Percentiles rank a stretch among this genome's conserved stretches.
phyloP scores from a whole-genome alignment of 2,113 vertebrate species.

The Brachyistius frenatus region DNA sequence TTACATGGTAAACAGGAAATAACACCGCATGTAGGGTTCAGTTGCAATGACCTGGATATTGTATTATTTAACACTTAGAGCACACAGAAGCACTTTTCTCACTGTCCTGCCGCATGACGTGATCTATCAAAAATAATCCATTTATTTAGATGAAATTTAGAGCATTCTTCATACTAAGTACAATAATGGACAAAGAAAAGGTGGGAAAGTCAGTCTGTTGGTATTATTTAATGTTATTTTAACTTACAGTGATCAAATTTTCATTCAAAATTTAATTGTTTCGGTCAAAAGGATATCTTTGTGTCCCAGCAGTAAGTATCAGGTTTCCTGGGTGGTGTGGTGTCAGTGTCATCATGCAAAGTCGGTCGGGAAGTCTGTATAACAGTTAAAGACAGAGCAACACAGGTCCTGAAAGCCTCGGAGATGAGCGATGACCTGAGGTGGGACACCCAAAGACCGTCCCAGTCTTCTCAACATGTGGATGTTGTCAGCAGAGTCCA shows the following conservation, averaged over 20 bases:
- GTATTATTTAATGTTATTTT: not conserved
- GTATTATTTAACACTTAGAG: conserved; percentile 65
- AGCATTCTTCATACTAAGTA: not conserved
- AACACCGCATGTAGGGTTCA: conserved; percentile 53
- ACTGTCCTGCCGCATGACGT: not conserved
- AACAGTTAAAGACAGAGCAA: conserved; percentile 42
- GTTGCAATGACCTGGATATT: conserved; percentile 74
- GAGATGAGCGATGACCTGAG: conserved; percentile 65
- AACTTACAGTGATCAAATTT: not conserved
- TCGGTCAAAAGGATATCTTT: not conserved
- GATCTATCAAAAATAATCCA: not conserved
- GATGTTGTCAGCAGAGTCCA: conserved; percentile 52
- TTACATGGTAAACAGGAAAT: conserved; percentile 79
- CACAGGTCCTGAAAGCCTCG: conserved; percentile 68
- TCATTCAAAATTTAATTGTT: not conserved
- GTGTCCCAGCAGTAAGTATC: not conserved
- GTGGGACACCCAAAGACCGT: conserved; percentile 61
- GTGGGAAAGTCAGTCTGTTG: not conserved
- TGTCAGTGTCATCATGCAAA: conserved; percentile 14
- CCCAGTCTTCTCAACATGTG: conserved; percentile 50
- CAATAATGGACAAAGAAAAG: not conserved
- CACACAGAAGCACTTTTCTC: conserved; percentile 16
- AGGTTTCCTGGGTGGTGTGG: not conserved
- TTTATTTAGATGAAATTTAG: not conserved
- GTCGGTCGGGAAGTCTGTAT: conserved; percentile 12